Base-by-base conservation (phyloP, 2,113 vertebrate species). In the Muscicapa adusta region DNA sequence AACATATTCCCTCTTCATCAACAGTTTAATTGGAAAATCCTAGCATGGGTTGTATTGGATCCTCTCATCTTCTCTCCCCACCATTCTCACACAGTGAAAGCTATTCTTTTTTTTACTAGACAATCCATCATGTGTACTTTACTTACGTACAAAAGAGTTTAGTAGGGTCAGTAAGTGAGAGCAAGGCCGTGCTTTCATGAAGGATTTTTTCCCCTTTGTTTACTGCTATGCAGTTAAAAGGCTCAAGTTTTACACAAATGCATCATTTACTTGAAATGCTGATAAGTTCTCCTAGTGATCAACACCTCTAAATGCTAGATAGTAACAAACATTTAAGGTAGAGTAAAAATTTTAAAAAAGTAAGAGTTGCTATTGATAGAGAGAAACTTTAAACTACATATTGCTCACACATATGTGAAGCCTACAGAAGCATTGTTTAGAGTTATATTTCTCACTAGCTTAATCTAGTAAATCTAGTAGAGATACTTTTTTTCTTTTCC, bases 361-460 rank as follows among this genome's bases (percentile, higher is more conserved):
- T 28, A 57, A 29, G 7, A 3, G 67, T 77, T 90, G 92, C 89
- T 93, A 74, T 33, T 93, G 56, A 61, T 14, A 91, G 66, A 74
- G 10, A 92, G 57, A 90, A 94, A 57, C 34, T 96, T 96, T 88
- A 91, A 95, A 84, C 89, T 16, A 38, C 77, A 81, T 94, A 96
- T 96, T 93, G 12, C 54, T 76, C 31, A 91, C 18, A 47, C 9
- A 29, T 54, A 25, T 58, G 87, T 63, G 60, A 95, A 93, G 45
- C 31, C 36, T 40, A 51, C 53, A 72, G 34, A 72, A 82, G 22
- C 28, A 85, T 88, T 97, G 60, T 96, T 96, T 93, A 85, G 62
- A 96, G 83, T 95, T 96, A 72, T 94, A n/a, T 91, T 96, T 95
- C 36, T 89, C 62, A 94, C 28, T 65, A 53, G 33, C 31, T 96